phyloP scores from a whole-genome alignment of 2,113 vertebrate species.

The Ptilonorhynchus violaceus region DNA sequence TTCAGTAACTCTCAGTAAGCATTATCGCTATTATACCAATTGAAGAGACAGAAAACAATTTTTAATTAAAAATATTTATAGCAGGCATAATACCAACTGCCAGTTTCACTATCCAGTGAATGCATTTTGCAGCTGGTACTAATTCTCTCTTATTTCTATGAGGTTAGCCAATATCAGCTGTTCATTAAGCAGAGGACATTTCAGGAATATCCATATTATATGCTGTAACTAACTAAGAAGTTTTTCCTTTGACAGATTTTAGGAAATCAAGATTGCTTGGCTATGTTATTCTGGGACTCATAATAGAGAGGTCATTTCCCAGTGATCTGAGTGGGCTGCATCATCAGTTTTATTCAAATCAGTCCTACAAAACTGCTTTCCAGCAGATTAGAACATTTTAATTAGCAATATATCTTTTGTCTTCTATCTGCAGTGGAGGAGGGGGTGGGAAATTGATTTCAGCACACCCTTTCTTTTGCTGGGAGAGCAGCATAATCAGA shows the following conservation, averaged over 20 bases:
- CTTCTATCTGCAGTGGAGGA: background rate
- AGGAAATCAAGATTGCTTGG: conserved; percentile 53
- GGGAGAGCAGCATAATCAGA: conserved; percentile 9
- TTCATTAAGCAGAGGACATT: conserved; percentile 67
- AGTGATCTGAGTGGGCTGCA: conserved; percentile 27
- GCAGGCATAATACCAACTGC: conserved; percentile 70
- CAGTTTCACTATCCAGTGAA: conserved; percentile 62
- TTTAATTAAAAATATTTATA: conserved; percentile 82
- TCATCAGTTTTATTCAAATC: conserved; percentile 54
- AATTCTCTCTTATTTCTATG: conserved; percentile 69
- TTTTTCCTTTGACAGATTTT: conserved; percentile 42
- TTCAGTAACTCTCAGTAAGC: conserved; percentile 51
- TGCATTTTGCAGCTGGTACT: conserved; percentile 72
- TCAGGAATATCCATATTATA: conserved; percentile 57
- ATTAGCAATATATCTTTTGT: conserved; percentile 54
- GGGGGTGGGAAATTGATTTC: background rate
- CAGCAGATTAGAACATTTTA: conserved; percentile 49
- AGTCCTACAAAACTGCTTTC: conserved; percentile 38
- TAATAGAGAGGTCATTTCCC: conserved; percentile 52
- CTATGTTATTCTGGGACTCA: conserved; percentile 38
- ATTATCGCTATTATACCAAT: conserved; percentile 61
- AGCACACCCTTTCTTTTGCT: background rate
- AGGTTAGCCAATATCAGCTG: conserved; percentile 76
- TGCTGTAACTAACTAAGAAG: conserved; percentile 37
- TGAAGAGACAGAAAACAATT: conserved; percentile 72